Evolutionary conservation across 2,113 vertebrate genomes (phyloP).

Genomic region (Rafetus swinhoei): DNA sequence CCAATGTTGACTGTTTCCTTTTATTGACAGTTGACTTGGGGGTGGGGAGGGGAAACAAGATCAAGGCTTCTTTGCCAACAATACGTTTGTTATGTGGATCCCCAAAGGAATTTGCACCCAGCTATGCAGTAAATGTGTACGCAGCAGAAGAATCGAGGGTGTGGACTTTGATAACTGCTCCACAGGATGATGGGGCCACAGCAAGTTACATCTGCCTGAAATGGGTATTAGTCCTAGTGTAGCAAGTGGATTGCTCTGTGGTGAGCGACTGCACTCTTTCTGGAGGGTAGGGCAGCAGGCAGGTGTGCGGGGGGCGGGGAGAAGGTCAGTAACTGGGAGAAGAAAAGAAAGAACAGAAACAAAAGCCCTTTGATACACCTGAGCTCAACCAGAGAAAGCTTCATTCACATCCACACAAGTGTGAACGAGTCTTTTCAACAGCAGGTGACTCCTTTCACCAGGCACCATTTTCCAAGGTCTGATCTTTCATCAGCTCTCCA

Average conservation of each 20-base stretch:
- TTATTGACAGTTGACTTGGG: background rate
- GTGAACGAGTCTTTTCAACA: background rate
- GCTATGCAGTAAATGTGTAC: background rate
- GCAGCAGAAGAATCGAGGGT: background rate
- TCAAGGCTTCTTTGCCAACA: background rate
- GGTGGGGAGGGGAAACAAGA: background rate
- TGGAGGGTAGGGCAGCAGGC: background rate
- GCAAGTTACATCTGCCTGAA: background rate
- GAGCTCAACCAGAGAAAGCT: background rate
- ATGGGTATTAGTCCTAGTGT: background rate
- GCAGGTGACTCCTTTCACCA: background rate
- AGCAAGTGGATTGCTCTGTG: background rate
- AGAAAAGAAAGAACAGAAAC: background rate
- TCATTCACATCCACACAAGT: background rate
- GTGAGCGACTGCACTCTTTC: background rate
- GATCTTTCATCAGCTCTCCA: background rate
- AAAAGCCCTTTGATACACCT: background rate
- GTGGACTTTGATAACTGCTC: background rate
- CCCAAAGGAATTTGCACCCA: background rate
- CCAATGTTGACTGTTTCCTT: background rate
- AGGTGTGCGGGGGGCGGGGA: background rate
- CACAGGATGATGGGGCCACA: background rate
- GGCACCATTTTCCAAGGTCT: background rate
- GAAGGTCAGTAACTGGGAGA: background rate
- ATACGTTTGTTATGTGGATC: background rate